Base-by-base conservation (phyloP, 2,113 vertebrate genomes). In the Brienomyrus longianalis region DNA sequence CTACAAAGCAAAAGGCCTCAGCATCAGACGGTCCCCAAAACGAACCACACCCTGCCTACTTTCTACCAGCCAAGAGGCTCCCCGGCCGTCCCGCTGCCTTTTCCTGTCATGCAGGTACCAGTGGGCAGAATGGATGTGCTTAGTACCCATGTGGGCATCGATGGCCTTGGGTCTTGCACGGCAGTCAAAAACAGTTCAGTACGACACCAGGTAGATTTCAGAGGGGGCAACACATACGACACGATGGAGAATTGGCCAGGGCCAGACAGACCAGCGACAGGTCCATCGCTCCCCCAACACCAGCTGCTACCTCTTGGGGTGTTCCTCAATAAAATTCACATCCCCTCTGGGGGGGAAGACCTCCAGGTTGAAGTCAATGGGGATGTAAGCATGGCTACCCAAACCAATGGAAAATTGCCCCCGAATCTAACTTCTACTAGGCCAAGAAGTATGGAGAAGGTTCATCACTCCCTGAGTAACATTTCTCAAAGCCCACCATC, bases 71-170 rank as follows among this genome's bases (percentile, higher is more conserved):
- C 93, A 88, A 89, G 92, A 47, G 87, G 90, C 88, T 89, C 90
- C 17, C 19, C 85, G 10, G 94, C 93, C 6, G 92, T 90, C 19
- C n/a, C 94, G 0, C 50, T 95, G 47, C 90, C 93, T 27, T 93
- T 96, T 90, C 86, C 95, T 51, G 88, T 94, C 90, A 93, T 90
- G 92, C 93, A 94, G 89, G 88, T 90, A 54, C 95, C 95, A 89
- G 92, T 94, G 77, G 92, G 91, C 0, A 94, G 95, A 50, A 47
- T 94, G 43, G 93, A 91, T 31, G 91, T 94, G 3, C 87, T 91
- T 21, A 89, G 93, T 23, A 92, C 93, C 45, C 90, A 90, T 5
- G 93, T 94, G 90, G 93, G 90, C 5, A 89, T 93, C 17, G 93
- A 94, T 74, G 87, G 93, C 56, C 92, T 93, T 88, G 89, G 89